Percentiles rank a stretch among this genome's conserved stretches.
Conservation (phyloP, 2,113 vertebrate genomes). For the Cyprinodon variegatus region DNA sequence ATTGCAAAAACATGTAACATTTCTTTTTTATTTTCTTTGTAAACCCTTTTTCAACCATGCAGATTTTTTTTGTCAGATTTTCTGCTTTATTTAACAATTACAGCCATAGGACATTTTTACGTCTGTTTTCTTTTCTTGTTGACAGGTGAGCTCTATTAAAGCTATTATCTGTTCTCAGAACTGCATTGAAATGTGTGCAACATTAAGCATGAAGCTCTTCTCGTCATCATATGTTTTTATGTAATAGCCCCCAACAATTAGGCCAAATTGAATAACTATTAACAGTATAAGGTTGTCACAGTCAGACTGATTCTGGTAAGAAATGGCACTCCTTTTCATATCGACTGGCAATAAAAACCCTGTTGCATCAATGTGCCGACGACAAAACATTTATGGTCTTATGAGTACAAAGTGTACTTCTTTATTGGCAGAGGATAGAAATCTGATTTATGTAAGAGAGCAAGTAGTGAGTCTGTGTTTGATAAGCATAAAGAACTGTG, state of each 20-base stretch:
- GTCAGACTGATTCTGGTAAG: neutral
- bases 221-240: neutral
- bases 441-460: neutral
- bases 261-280: neutral
- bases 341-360: slow-evolving; percentile 25
- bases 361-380: neutral
- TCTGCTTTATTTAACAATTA: too few species aligned
- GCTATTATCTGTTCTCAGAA: neutral
- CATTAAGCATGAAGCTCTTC: neutral
- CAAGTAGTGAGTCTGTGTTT: too few species aligned
- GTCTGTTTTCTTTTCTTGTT: neutral
- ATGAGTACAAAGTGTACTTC: slow-evolving; percentile 41
- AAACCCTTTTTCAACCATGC: neutral
- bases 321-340: neutral
- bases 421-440: neutral
- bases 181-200: neutral
- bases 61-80: too few species aligned
- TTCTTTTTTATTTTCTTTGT: neutral
- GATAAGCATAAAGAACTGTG: neutral
- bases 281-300: neutral
- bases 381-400: slow-evolving; percentile 26
- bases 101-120: too few species aligned
- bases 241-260: neutral
- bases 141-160: neutral
- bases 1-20: neutral